Evolutionary conservation across 2,113 vertebrate genomes (phyloP).

Genomic region (Macheiramphus alcinus): DNA sequence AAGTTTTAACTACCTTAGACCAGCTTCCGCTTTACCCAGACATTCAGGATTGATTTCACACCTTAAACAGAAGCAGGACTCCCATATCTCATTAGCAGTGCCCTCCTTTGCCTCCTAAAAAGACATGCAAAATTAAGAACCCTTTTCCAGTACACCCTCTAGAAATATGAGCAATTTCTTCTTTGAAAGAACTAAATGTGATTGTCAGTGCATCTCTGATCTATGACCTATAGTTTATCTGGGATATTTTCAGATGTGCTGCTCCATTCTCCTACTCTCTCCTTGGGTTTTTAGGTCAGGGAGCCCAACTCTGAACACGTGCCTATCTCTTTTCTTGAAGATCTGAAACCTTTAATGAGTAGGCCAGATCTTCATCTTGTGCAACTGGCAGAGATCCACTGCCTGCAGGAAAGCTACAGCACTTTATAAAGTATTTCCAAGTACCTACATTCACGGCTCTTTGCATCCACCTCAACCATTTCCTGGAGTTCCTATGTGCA

Average conservation of each 20-base stretch:
- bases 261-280: not conserved
- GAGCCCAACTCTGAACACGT: not conserved
- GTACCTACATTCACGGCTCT: not conserved
- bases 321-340: not conserved
- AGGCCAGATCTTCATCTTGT: slow-evolving; percentile 9
- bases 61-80: not conserved
- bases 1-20: not conserved
- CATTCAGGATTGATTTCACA: not conserved
- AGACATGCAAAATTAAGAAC: not conserved
- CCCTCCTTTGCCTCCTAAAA: not conserved
- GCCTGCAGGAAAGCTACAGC: slow-evolving; percentile 25
- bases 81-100: not conserved
- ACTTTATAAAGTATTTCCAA: slow-evolving; percentile 15
- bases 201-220: not conserved
- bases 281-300: not conserved
- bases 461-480: slow-evolving; percentile 4
- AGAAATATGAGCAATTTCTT: not conserved
- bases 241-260: not conserved
- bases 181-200: not conserved
- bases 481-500: not conserved
- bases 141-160: not conserved
- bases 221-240: not conserved
- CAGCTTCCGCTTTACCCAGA: not conserved
- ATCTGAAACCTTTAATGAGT: slow-evolving; percentile 35
- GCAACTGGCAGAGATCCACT: slow-evolving; percentile 18